A percentile compares a stretch with the other conserved stretches of the same genome.
These are phyloP conservation scores for Oligia fasciuncula DNA, from an alignment of 2,888 invertebrate species.

Conservation along the genomic window DNA sequence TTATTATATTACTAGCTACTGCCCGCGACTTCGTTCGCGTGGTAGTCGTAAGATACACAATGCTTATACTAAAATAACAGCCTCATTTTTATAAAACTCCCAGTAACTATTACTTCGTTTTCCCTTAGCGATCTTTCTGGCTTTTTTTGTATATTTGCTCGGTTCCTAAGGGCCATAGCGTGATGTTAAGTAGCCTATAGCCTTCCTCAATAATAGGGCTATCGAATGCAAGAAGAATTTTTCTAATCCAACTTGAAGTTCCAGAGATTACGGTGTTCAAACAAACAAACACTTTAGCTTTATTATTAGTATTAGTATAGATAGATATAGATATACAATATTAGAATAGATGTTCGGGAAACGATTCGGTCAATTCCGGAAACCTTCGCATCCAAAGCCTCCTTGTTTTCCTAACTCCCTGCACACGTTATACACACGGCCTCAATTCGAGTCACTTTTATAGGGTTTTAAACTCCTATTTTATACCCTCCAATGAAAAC, in stretches of 20 bases:
- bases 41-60: too few relatives aligned
- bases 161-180: background rate
- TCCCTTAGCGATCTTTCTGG: background rate
- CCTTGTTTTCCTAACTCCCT: slow-evolving; percentile 12
- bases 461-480: slow-evolving; percentile 73
- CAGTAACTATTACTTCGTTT: background rate
- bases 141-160: background rate
- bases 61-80: too few relatives aligned
- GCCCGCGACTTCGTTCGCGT: too few relatives aligned
- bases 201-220: background rate
- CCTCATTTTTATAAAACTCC: too few relatives aligned
- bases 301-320: too few relatives aligned
- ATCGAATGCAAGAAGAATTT: background rate
- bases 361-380: slow-evolving; percentile 2
- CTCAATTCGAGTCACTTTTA: slow-evolving; percentile 71
- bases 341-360: background rate
- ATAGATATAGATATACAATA: background rate
- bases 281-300: background rate
- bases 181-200: background rate
- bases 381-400: slow-evolving; percentile 7
- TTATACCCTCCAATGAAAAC: slow-evolving; percentile 74
- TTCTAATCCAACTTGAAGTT: background rate
- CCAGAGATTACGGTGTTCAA: background rate
- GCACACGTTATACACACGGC: slow-evolving; percentile 62
- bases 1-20: too few relatives aligned